Evolutionary conservation across 2,797 vertebrate genomes (phyloP), one percentile per base, ranked within the genome.

Genomic region (Scomberomorus guttatus): DNA sequence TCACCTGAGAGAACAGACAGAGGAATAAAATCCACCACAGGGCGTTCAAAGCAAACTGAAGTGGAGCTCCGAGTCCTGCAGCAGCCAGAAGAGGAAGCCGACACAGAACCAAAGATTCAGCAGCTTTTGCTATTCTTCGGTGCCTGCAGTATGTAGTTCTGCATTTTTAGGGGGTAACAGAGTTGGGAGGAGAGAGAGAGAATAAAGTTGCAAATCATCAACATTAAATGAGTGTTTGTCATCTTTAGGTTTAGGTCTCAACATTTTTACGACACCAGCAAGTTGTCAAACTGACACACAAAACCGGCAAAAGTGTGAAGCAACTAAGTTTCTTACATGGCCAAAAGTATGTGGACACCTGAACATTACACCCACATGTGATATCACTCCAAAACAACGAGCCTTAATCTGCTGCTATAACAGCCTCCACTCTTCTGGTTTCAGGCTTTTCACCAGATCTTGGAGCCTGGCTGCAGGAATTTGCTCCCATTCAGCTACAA

Each of bases 81-180:
- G 74, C 48, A 0, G 65, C 42, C 8, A 14, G 27, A 81, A 15
- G 27, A 87, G 77, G 77, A 82, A 82, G 56, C 7, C 5, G 14
- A 71, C 5, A 5, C 11, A 17, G 71, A 83, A 54, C 17, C 44
- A 22, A 34, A 58, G 42, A 81, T 46, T 87, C 89, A 87, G 85
- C 87, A 82, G 59, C 56, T 82, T 65, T 29, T 29, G 7, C 6
- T 44, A 0, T n/a, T 39, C 64, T 42, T 78, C 78, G 60, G 22
- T 42, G 32, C 5, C 1, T 1, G 12, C 18, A 51, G 17, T 1
- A 0, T 6, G 32, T 5, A 78, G 64, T 85, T 91, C 90, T 87
- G 84, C 73, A 72, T 71, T 81, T 75, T 11, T 55, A 62, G 42
- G 60, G 58, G 25, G 48, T 60, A 18, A 20, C 12, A 54, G 6